A percentile compares a stretch with the other conserved stretches of the same genome.
Evolutionary conservation across 2,888 invertebrate species (phyloP).

Genomic region (Ferdinandea cuprea): DNA sequence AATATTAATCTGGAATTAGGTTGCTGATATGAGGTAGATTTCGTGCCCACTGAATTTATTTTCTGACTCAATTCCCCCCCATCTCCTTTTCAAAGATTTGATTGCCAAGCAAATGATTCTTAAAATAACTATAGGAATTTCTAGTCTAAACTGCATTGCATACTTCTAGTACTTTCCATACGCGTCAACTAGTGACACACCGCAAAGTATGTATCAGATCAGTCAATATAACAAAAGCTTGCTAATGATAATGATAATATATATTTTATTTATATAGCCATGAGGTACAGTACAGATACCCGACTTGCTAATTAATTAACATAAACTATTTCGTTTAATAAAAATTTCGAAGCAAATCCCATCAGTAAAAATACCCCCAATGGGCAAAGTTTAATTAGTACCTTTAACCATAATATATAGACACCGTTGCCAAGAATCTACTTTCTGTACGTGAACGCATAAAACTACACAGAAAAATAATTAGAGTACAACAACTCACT

Average conservation of each 20-base stretch:
- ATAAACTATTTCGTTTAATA: neutral
- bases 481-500: neutral
- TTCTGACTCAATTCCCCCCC: too few species aligned
- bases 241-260: neutral
- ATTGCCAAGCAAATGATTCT: too few species aligned
- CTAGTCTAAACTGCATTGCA: too few species aligned
- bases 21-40: too few species aligned
- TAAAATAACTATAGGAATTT: too few species aligned
- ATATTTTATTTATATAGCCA: neutral
- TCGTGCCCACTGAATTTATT: too few species aligned
- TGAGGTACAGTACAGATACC: neutral
- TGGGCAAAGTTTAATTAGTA: neutral
- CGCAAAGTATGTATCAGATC: conserved; percentile 8
- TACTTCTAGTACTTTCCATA: neutral
- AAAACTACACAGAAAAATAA: too few species aligned
- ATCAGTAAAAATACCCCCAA: neutral
- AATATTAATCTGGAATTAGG: too few species aligned
- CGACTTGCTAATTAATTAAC: neutral
- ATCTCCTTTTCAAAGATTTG: too few species aligned
- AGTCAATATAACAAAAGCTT: neutral
- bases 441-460: too few species aligned
- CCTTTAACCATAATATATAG: neutral
- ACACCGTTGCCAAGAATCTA: too few species aligned
- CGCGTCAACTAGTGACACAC: neutral
- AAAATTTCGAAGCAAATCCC: neutral